phyloP scores from a whole-genome alignment of 2,113 vertebrate genomes.

The Castor canadensis region DNA sequence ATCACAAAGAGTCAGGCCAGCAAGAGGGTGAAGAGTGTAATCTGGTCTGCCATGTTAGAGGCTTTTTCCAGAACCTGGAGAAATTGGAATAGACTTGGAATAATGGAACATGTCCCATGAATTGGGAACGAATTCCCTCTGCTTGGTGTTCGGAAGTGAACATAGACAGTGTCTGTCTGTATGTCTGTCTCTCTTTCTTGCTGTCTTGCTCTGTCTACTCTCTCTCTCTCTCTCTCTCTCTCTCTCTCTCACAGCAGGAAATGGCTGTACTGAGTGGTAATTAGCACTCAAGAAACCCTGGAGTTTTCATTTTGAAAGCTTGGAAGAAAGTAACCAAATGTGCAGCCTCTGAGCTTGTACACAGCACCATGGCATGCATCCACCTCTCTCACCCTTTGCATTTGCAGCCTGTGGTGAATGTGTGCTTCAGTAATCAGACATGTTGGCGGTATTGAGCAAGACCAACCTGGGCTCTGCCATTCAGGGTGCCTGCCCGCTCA shows the following conservation, averaged over 20 bases:
- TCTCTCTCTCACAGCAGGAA: too few species aligned
- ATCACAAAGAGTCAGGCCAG: not conserved
- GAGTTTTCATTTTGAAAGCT: not conserved
- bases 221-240: too few species aligned
- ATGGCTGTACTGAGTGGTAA: not conserved
- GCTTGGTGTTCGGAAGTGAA: not conserved
- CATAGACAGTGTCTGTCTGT: too few species aligned
- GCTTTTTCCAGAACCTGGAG: not conserved
- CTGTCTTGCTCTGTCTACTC: too few species aligned
- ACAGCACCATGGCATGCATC: accelerated
- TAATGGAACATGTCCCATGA: not conserved
- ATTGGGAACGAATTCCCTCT: not conserved
- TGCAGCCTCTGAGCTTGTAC: not conserved
- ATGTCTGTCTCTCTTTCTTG: too few species aligned
- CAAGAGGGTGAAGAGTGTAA: accelerated
- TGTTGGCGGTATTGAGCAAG: not conserved
- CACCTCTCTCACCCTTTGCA: accelerated
- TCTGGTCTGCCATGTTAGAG: not conserved
- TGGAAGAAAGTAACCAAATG: not conserved
- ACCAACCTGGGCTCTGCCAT: not conserved
- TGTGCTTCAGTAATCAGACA: not conserved
- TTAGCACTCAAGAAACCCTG: not conserved
- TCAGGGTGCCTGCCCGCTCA: too few species aligned
- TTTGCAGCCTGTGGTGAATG: accelerated
- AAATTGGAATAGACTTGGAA: not conserved